Evolutionary conservation across 2,888 invertebrate genomes (phyloP).

Genomic region (Herminia tarsipennalis): DNA sequence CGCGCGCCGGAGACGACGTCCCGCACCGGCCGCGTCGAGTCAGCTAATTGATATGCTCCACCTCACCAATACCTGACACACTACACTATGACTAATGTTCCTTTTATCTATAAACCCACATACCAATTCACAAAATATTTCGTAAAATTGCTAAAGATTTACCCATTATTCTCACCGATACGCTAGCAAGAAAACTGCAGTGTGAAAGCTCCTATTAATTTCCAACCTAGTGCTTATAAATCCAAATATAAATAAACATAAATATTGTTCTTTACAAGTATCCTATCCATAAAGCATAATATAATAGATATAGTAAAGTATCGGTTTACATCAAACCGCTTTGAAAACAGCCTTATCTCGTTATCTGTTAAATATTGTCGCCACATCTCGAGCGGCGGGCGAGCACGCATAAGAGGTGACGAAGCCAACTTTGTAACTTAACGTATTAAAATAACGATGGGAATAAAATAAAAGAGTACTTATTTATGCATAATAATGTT

Average conservation of each 20-base stretch:
- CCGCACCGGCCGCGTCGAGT: slow-evolving; percentile 49
- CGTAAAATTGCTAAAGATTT: not conserved
- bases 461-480: slow-evolving; percentile 80
- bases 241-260: slow-evolving; percentile 22
- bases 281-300: slow-evolving; percentile 71
- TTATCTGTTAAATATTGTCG: slow-evolving; percentile 78
- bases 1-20: slow-evolving; percentile 29
- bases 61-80: slow-evolving; percentile 52
- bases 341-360: slow-evolving; percentile 75
- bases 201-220: not conserved
- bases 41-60: slow-evolving; percentile 68
- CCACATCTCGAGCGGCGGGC: slow-evolving; percentile 70
- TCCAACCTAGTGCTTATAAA: not conserved
- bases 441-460: slow-evolving; percentile 79
- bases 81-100: slow-evolving; percentile 53
- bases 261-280: slow-evolving; percentile 41
- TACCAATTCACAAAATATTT: not conserved
- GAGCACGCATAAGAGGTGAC: slow-evolving; percentile 70
- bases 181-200: no score
- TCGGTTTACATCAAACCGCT: slow-evolving; percentile 78
- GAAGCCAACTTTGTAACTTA: slow-evolving; percentile 68
- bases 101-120: slow-evolving; percentile 18
- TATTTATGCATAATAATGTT: slow-evolving; percentile 82
- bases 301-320: slow-evolving; percentile 62
- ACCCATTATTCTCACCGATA: not conserved